Conservation (phyloP, 2,888 invertebrate species). For the Megamerina dolium region DNA sequence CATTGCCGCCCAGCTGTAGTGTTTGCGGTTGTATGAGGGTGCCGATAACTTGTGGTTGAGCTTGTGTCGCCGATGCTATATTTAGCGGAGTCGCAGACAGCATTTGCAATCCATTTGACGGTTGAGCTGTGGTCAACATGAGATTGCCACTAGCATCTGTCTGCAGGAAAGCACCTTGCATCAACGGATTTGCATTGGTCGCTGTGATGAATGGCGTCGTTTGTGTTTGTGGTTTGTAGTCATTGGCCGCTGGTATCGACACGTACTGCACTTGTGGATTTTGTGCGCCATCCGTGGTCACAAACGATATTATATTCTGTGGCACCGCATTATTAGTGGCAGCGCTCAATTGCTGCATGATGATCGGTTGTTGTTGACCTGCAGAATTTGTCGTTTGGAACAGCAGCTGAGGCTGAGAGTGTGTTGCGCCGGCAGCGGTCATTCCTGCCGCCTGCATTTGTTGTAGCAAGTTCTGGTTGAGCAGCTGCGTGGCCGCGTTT, state of each 20-base stretch:
- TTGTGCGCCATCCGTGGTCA: constrained; percentile 41
- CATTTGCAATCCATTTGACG: constrained; percentile 54
- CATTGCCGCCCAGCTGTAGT: constrained; percentile 52
- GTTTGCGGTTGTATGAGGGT: constrained; percentile 60
- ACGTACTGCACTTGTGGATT: constrained; percentile 74
- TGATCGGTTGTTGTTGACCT: constrained; percentile 24
- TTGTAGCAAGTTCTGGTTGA: constrained; percentile 23
- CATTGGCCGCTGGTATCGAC: constrained; percentile 56
- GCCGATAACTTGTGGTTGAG: constrained; percentile 56
- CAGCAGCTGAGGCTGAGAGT: constrained; percentile 19
- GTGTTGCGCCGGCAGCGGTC: constrained; percentile 10
- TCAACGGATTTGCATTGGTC: constrained; percentile 49
- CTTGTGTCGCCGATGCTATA: constrained; percentile 41
- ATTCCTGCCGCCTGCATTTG: constrained; percentile 23
- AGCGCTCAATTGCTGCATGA: constrained; percentile 47
- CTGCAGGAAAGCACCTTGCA: constrained; percentile 56
- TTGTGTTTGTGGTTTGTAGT: constrained; percentile 50
- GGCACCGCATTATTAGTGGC: constrained; percentile 33
- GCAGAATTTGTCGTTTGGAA: constrained; percentile 17
- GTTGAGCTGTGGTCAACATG: constrained; percentile 52
- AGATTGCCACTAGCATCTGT: constrained; percentile 58
- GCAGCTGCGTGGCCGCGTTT: constrained; percentile 17
- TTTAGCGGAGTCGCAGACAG: constrained; percentile 54
- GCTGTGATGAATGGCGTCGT: constrained; percentile 51
- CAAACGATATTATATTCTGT: constrained; percentile 52